These are phyloP conservation scores for Karalla daura DNA, from an alignment of 2,797 vertebrate genomes.

Conservation along the genomic window DNA sequence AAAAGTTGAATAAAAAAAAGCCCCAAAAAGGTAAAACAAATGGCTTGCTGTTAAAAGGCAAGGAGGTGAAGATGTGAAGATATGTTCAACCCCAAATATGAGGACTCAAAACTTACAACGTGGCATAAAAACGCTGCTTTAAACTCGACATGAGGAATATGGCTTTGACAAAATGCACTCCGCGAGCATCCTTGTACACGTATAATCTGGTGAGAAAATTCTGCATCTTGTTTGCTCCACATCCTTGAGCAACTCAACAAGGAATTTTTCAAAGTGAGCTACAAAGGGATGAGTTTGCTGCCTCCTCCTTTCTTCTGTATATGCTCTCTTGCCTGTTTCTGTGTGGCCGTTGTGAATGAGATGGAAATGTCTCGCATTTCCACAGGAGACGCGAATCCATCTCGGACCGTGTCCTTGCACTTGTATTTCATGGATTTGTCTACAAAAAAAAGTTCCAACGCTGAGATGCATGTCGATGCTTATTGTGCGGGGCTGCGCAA, in stretches of 20 bases:
- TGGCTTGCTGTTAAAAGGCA: too few species aligned
- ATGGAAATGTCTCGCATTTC: constrained; percentile 5
- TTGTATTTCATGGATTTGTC: constrained; percentile 7
- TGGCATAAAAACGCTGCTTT: constrained; percentile 14
- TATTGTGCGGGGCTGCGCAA: constrained; percentile 16
- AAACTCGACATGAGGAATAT: constrained; percentile 14
- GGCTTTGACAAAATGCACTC: constrained; percentile 16
- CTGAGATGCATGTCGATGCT: background rate
- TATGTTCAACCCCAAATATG: too few species aligned
- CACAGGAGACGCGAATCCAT: background rate
- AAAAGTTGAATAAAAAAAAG: too few species aligned
- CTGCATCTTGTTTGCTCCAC: constrained; percentile 18
- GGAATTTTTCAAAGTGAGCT: constrained; percentile 15
- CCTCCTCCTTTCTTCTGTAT: background rate
- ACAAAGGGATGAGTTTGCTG: background rate
- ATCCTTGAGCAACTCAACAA: constrained; percentile 23
- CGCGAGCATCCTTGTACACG: constrained; percentile 7
- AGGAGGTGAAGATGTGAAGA: too few species aligned
- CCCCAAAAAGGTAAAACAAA: too few species aligned
- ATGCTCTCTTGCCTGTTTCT: background rate
- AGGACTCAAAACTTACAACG: constrained; percentile 4
- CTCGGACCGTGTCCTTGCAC: background rate
- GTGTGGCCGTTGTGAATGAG: background rate
- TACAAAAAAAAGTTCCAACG: constrained; percentile 17
- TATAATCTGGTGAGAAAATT: constrained; percentile 20